phyloP scores from a whole-genome alignment of 2,113 vertebrate genomes.

The Nanorana parkeri region DNA sequence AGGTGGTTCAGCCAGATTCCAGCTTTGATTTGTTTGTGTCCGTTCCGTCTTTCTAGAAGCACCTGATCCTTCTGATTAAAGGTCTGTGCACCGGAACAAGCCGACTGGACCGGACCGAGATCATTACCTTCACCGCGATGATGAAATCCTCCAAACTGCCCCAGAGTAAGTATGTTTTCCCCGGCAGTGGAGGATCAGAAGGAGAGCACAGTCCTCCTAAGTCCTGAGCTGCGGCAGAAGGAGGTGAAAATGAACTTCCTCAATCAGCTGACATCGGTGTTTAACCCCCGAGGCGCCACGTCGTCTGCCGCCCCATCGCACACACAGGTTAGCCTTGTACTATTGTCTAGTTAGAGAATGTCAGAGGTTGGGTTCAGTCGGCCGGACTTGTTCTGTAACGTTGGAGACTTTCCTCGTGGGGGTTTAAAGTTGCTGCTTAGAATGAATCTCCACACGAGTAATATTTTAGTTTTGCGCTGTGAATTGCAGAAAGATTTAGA shows the following conservation, averaged over 20 bases:
- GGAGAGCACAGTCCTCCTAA: constrained; percentile 87
- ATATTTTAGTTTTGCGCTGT: too few species aligned
- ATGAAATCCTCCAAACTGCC: constrained; percentile 99
- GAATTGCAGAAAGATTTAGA: too few species aligned
- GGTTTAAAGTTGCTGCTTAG: too few species aligned
- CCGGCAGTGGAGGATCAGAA: constrained; percentile 95
- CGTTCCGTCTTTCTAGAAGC: constrained; percentile 85
- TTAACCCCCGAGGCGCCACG: constrained; percentile 87
- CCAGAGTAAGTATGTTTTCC: constrained; percentile 73
- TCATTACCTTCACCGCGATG: constrained; percentile 98
- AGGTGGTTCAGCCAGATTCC: too few species aligned
- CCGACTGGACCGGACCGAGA: constrained; percentile 94
- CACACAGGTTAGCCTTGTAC: constrained; percentile 75
- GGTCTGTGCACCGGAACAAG: constrained; percentile 97
- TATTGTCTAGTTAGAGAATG: not conserved
- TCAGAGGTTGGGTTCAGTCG: too few species aligned
- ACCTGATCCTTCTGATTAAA: constrained; percentile 98
- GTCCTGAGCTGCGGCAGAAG: constrained; percentile 92
- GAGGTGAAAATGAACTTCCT: constrained; percentile 99
- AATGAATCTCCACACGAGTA: too few species aligned
- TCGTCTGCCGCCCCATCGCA: constrained; percentile 77
- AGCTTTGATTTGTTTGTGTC: not conserved
- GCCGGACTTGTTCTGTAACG: too few species aligned
- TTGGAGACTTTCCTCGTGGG: too few species aligned
- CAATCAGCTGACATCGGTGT: constrained; percentile 95